Evolutionary conservation across 30 jellyfish, hydroid and myxozoan genomes (phyloP).

Genomic region (Phacellophora camtschatica): DNA sequence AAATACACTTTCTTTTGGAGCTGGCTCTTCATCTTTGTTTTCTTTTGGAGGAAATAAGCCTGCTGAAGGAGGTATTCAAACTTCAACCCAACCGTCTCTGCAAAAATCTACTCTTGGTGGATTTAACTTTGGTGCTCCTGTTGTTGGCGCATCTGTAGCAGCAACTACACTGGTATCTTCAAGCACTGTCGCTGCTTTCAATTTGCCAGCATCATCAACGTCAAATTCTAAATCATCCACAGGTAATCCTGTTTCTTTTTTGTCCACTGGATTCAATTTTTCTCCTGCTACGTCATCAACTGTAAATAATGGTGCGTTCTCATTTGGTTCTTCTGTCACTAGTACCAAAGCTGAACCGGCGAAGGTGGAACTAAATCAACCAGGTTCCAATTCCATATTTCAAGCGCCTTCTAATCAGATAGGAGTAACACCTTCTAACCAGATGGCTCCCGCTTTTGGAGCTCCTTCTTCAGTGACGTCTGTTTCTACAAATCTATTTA

Average conservation of each 20-base stretch:
- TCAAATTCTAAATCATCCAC: neutral
- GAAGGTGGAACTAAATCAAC: neutral
- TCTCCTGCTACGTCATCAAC: neutral
- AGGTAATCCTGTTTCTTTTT: neutral
- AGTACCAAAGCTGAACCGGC: neutral
- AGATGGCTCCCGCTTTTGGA: no score
- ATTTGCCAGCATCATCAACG: neutral
- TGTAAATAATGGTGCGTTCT: conserved; percentile 17
- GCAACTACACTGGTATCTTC: neutral
- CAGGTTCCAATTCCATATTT: neutral
- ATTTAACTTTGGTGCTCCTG: neutral
- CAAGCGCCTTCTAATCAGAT: neutral
- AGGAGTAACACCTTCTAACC: neutral
- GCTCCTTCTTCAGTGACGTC: neutral
- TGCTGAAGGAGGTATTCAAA: neutral
- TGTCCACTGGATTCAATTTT: neutral
- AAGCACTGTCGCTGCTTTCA: neutral
- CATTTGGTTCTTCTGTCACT: conserved; percentile 1
- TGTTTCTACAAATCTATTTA: conserved; percentile 1
- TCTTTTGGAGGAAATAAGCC: neutral
- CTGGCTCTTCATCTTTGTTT: neutral
- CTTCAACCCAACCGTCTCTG: neutral
- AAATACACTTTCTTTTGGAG: neutral
- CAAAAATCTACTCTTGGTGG: neutral
- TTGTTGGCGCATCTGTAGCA: neutral